Conservation (phyloP, 2,113 vertebrate genomes). For the Mobula hypostoma region DNA sequence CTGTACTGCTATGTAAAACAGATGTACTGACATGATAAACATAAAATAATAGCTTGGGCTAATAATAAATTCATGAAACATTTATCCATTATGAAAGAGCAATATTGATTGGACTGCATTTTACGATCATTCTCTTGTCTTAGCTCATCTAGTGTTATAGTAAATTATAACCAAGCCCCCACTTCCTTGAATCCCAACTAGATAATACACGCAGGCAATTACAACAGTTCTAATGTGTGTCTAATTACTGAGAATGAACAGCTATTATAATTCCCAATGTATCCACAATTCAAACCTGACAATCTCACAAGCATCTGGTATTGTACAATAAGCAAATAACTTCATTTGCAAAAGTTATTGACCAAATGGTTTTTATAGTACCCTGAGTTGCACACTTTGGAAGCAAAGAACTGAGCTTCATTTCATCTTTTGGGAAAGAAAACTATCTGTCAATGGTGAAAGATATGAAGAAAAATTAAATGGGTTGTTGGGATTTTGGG, state of each 20-base stretch:
- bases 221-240: slow-evolving; percentile 18
- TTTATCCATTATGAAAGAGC: neutral
- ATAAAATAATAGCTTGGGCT: neutral
- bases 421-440: neutral
- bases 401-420: neutral
- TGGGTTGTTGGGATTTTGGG: no score
- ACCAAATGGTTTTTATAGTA: neutral
- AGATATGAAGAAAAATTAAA: no score
- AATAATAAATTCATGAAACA: slow-evolving; percentile 17
- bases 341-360: neutral
- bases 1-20: neutral
- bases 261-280: slow-evolving; percentile 14
- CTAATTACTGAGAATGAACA: slow-evolving; percentile 33
- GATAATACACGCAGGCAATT: slow-evolving; percentile 9
- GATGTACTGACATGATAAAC: neutral
- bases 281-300: neutral
- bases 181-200: neutral
- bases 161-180: neutral
- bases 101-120: slow-evolving; percentile 29
- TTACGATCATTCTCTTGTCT: slow-evolving; percentile 19
- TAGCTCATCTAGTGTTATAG: slow-evolving; percentile 8
- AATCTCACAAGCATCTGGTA: slow-evolving; percentile 12
- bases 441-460: neutral
- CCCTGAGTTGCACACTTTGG: neutral
- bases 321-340: neutral